phyloP scores from a whole-genome alignment of 2,113 vertebrate species.

The Raphicerus campestris region DNA sequence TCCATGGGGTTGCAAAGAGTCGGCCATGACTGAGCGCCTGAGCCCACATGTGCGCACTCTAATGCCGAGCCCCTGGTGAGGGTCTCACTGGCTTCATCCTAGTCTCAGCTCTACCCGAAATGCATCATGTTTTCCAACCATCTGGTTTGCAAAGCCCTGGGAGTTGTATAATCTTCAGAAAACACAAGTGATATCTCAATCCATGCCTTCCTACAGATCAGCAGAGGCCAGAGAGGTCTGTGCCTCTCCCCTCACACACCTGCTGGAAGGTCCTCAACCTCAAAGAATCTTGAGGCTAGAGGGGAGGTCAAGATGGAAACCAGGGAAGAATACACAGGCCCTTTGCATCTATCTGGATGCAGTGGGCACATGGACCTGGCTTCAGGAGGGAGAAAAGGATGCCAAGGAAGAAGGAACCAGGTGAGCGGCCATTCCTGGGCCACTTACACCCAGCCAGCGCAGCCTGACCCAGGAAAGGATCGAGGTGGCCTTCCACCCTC shows the following conservation, averaged over 20 bases:
- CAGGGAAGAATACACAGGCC: not conserved
- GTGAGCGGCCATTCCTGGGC: not conserved
- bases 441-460: not conserved
- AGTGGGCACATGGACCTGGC: too few relatives aligned
- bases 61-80: not conserved
- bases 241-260: not conserved
- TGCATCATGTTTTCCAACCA: not conserved
- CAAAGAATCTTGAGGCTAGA: not conserved
- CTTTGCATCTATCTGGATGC: not conserved
- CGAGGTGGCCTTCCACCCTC: not conserved
- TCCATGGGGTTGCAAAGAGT: not conserved
- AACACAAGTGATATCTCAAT: not conserved
- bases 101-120: not conserved
- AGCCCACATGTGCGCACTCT: not conserved
- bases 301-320: not conserved
- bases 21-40: rapidly evolving
- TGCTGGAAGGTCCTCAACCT: not conserved
- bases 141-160: not conserved
- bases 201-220: too few relatives aligned
- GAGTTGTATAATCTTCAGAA: not conserved
- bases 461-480: not conserved
- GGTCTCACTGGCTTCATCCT: not conserved
- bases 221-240: not conserved
- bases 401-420: not conserved
- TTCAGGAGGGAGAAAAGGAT: not conserved